phyloP scores from a whole-genome alignment of 2,888 invertebrate species.

The Drosophila setosimentum region DNA sequence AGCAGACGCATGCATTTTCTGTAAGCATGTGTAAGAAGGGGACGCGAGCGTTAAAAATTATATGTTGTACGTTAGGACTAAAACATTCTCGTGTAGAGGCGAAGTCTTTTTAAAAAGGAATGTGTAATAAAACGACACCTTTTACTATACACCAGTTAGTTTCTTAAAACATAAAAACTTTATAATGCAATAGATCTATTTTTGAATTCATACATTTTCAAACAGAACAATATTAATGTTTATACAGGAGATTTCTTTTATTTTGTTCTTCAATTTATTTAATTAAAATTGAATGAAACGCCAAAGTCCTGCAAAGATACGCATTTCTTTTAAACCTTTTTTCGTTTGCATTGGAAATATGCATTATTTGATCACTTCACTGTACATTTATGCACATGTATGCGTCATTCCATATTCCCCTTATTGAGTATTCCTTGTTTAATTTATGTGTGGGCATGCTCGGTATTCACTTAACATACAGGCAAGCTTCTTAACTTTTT shows the following conservation, averaged over 20 bases:
- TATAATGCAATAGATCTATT: background rate
- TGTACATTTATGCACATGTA: constrained; percentile 3
- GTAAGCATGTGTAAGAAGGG: background rate
- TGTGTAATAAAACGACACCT: background rate
- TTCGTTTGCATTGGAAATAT: constrained; percentile 4
- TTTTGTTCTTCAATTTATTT: background rate
- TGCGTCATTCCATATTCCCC: constrained; percentile 17
- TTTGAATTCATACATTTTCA: background rate
- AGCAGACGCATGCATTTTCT: background rate
- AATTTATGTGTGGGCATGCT: constrained; percentile 56
- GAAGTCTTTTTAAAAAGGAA: no score
- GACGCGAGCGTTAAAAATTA: background rate
- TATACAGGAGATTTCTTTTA: background rate
- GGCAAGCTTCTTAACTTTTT: constrained; percentile 11
- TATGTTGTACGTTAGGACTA: background rate
- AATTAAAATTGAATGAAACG: background rate
- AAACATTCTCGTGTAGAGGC: background rate
- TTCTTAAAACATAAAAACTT: background rate
- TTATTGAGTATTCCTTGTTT: constrained; percentile 31
- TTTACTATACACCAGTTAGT: background rate
- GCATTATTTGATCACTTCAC: constrained; percentile 5
- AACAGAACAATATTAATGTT: background rate
- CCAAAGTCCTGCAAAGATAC: background rate
- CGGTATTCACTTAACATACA: background rate
- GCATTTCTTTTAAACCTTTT: background rate